Conservation (phyloP, 2,113 vertebrate species). For the Penelope pileata region DNA sequence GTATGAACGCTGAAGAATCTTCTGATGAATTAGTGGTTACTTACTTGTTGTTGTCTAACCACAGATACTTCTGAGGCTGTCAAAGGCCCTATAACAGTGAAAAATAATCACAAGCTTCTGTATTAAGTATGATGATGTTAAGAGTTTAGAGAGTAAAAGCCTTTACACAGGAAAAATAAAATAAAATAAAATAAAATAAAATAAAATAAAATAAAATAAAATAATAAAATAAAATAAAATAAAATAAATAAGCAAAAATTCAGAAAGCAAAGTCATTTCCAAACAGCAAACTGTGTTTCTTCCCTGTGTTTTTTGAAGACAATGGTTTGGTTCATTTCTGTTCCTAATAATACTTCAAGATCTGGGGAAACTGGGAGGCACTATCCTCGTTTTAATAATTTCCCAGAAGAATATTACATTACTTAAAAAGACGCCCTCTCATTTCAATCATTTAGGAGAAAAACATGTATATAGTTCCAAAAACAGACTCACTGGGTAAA, state of each 20-base stretch:
- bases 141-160: neutral
- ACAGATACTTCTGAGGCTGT: neutral
- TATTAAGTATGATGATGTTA: neutral
- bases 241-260: too few species aligned
- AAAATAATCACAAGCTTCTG: neutral
- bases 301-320: neutral
- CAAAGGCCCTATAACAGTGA: neutral
- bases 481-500: neutral
- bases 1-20: neutral
- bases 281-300: neutral
- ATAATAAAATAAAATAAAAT: neutral
- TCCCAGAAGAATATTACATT: neutral
- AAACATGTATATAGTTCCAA: neutral
- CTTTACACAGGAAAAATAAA: neutral
- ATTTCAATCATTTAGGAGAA: neutral
- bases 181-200: too few species aligned
- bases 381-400: neutral
- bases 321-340: neutral
- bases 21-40: neutral
- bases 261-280: rapidly evolving
- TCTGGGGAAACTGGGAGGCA: rapidly evolving
- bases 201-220: neutral
- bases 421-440: neutral
- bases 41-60: neutral
- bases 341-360: neutral